Evolutionary conservation across 2,113 vertebrate species (phyloP), one percentile per base, ranked within the genome.

Genomic region (Acrocephalus arundinaceus): DNA sequence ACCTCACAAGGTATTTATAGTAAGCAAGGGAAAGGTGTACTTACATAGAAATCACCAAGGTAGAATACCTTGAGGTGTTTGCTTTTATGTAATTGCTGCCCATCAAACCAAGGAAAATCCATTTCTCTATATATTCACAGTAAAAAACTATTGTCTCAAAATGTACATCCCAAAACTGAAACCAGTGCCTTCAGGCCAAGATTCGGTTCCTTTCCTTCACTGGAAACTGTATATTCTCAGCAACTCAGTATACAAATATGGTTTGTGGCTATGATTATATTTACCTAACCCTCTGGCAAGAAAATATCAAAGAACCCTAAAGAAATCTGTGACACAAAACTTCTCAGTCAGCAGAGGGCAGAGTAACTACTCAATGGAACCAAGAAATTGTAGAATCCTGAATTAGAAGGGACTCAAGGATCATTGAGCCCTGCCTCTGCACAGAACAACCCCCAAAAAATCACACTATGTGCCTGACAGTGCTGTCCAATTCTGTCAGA

Each of bases 281-380:
- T 63, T 73, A 67, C 6, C 54, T 75, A 85, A 91, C 6, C 5
- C 12, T 70, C 28, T 43, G 91, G 20, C 62, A 81, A 12, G 17
- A 80, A 86, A 59, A 66, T 10, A 41, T 15, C 2, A 3, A 66
- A 77, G 27, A 73, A 71, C 33, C 46, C 58, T 13, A 8, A 73
- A 61, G 7, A 83, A 72, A 78, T 65, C 39, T 20, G 10, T 49
- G 49, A 75, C 77, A 77, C 2, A 68, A 20, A 87, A 79, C 37
- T 68, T 75, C 12, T 41, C 48, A 81, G 86, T 62, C 93, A 83
- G 74, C 54, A 91, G 89, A 79, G 66, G 80, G 94, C 96, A 95
- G 73, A 84, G n/a, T 70, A 80, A 67, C 80, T 54, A 15, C 25
- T 78, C 31, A 46, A 7, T 5, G 17, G 66, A 84, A 82, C 11